Percentiles rank a stretch among this genome's conserved stretches.
Evolutionary conservation across 1,140 invertebrate genomes (phyloP).

Genomic region (Galendromus occidentalis): DNA sequence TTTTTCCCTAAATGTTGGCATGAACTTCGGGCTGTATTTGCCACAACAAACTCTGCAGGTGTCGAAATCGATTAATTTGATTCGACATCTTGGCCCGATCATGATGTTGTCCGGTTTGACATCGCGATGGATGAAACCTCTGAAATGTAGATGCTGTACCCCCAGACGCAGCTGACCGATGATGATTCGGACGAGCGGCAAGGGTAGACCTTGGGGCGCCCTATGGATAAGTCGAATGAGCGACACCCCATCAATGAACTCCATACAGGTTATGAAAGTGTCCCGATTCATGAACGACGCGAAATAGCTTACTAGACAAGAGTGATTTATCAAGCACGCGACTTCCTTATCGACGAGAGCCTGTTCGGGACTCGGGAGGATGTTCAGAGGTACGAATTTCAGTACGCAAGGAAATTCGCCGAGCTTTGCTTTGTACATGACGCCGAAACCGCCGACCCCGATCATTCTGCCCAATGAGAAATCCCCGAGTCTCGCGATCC

Average conservation of each 20-base stretch:
- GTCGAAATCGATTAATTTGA: constrained; percentile 1
- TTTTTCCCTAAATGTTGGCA: not conserved
- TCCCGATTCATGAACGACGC: not conserved
- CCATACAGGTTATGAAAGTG: not conserved
- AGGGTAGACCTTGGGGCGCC: not conserved
- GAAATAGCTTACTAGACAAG: not conserved
- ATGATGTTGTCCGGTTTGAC: not conserved
- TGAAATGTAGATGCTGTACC: not conserved
- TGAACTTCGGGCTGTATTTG: not conserved
- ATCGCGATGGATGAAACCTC: not conserved
- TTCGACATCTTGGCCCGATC: not conserved
- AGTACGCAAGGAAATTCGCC: not conserved
- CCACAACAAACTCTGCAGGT: not conserved
- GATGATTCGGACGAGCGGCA: not conserved
- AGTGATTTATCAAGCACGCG: not conserved
- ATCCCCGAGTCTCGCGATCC: no score
- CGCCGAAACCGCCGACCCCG: not conserved
- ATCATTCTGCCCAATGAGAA: no score
- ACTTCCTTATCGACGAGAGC: not conserved
- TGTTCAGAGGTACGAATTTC: not conserved
- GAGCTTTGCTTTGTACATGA: not conserved
- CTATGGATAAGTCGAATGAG: not conserved
- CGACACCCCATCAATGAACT: not conserved
- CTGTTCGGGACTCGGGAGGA: not conserved
- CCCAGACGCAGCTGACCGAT: not conserved